Conservation (phyloP, 35 echinoderm and acorn worm species). For the Heliocidaris erythrogramma region DNA sequence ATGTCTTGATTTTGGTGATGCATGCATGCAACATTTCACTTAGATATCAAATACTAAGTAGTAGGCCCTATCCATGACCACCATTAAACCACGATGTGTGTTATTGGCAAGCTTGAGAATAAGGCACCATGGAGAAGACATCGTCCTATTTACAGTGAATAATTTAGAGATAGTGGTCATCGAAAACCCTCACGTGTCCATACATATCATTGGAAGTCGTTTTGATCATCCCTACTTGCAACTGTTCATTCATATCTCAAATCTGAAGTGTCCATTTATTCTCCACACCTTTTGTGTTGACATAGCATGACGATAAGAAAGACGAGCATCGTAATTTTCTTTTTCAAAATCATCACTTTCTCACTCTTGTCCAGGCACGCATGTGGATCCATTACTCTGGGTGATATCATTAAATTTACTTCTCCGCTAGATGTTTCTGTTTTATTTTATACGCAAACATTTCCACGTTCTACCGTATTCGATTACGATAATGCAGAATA, state of each 20-base stretch:
- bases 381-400: neutral
- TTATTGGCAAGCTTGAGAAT: neutral
- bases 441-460: neutral
- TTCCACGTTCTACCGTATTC: neutral
- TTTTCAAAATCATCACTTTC: neutral
- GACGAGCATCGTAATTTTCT: no score
- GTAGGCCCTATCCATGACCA: neutral
- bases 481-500: neutral
- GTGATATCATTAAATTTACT: neutral
- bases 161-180: neutral
- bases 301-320: neutral
- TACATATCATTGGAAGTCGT: neutral
- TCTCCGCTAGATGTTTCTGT: neutral
- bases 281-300: neutral
- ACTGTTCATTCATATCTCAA: neutral
- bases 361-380: neutral
- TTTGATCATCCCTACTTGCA: neutral
- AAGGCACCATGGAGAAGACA: neutral
- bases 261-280: neutral
- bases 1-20: neutral
- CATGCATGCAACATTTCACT: neutral
- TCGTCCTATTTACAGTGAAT: neutral
- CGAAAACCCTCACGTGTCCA: neutral
- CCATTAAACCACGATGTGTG: neutral
- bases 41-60: neutral